Evolutionary conservation across 2,113 vertebrate genomes (phyloP).

Genomic region (Proterorhinus semilunaris): DNA sequence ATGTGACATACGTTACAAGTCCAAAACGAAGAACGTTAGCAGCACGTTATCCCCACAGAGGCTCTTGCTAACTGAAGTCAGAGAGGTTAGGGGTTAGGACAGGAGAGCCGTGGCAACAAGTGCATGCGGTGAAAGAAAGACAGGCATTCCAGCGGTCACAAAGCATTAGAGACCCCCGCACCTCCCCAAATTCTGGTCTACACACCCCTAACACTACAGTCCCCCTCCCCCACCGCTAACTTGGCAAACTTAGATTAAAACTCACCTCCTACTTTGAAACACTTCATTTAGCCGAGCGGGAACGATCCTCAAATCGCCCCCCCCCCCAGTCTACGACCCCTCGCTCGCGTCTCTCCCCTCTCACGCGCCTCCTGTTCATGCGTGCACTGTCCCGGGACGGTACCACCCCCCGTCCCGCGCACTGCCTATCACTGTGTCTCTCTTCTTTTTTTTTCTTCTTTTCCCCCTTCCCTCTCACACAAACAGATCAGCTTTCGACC

Average conservation of each 20-base stretch:
- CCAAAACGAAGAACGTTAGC: constrained; percentile 23
- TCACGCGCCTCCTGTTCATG: constrained; percentile 1
- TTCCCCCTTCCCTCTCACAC: constrained; percentile 22
- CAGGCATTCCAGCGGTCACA: constrained; percentile 68
- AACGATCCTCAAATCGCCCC: constrained; percentile 1
- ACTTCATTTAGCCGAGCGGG: constrained; percentile 55
- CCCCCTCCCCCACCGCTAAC: constrained; percentile 44
- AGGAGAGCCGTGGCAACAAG: constrained; percentile 50
- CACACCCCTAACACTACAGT: constrained; percentile 33
- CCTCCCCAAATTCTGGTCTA: constrained; percentile 27
- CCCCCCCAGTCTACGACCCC: neutral
- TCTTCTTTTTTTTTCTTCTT: neutral
- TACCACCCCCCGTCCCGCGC: constrained; percentile 14
- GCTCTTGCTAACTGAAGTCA: constrained; percentile 28
- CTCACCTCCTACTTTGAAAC: constrained; percentile 68
- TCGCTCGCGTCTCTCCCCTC: neutral
- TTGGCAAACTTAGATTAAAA: constrained; percentile 41
- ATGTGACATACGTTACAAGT: constrained; percentile 34
- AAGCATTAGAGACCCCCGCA: constrained; percentile 51
- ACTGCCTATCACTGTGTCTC: constrained; percentile 38
- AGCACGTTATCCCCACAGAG: constrained; percentile 35
- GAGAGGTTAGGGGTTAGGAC: constrained; percentile 29
- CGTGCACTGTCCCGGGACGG: constrained; percentile 13
- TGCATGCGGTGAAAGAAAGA: constrained; percentile 60
- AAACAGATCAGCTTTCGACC: constrained; percentile 74